Evolutionary conservation across 1,140 invertebrate species (phyloP), one percentile per base, ranked within the genome.

Genomic region (Drosophila bifasciata): DNA sequence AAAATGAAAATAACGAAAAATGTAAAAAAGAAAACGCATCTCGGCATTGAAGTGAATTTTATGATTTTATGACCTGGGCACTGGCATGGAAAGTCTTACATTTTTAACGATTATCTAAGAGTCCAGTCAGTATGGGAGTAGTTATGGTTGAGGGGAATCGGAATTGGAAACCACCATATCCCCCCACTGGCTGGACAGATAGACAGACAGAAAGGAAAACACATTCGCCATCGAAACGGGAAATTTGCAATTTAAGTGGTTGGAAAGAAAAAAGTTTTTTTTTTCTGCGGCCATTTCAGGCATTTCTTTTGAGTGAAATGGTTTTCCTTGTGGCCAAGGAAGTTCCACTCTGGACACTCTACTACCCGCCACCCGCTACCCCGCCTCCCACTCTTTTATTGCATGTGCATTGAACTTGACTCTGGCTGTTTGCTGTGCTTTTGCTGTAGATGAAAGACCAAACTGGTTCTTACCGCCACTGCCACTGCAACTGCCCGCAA

Each of bases 211-310:
- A 59, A 56, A 56, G 60, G 53, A 60, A 64, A 71, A 43, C 59
- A 57, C 60, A 59, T 66, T 75, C 63, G 78, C 74, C 77, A 83
- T 83, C 74, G 79, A 83, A 83, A 83, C 79, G 77, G 79, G 79
- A 83, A 83, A 78, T 83, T 81, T 83, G 79, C 79, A 83, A 83
- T 78, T 83, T 83, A 83, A 83, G 80, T 83, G 79, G 79, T 58
- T 81, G 79, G 25, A 83, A 83, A 70, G 67, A 74, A 74, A 59
- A n/a, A n/a, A n/a, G n/a, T n/a, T n/a, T n/a, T n/a, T n/a, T n/a
- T n/a, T 21, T 72, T 83, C 69, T 83, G 73, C 55, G 41, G 68
- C 79, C 71, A 81, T 81, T 81, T 73, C 41, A 40, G 53, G 71
- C 79, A 81, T 81, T 81, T 81, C 68, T 64, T 81, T 81, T 77